Base-by-base conservation (phyloP, 1,140 invertebrate species). In the Nebria ingens region DNA sequence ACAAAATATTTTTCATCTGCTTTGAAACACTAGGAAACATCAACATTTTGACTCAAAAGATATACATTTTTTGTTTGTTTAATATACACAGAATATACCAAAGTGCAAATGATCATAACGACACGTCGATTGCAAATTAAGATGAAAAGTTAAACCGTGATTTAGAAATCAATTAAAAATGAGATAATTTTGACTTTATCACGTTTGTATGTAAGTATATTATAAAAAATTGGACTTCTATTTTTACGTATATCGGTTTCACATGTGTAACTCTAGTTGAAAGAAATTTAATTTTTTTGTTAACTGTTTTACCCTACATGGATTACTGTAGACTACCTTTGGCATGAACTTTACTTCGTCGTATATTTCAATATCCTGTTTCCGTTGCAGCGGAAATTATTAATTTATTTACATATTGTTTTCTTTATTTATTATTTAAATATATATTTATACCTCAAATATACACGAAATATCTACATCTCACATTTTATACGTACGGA, bases 291-390 rank as follows among this genome's bases (percentile, higher is more conserved):
- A 51, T 51, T 56, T 51, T 56, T 49, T 42, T n/a, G n/a, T n/a
- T n/a, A n/a, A n/a, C n/a, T n/a, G n/a, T 56, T 56, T 25, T 56
- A 56, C 62, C 62, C 64, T 66, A 68, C 64, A 68, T 66, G 64
- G 65, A 67, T 67, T 64, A 65, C 49, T 50, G 62, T 67, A 68
- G 59, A 64, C 65, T 70, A 70, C 60, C 68, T 70, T 70, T 70
- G 68, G 68, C 68, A 69, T 70, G 63, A 68, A 67, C 60, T 64
- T 62, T 62, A 62, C 59, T 58, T 56, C 65, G 66, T 70, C 68
- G 68, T 70, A 70, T 70, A 70, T 67, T 29, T 68, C 66, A 63
- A 70, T 70, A 70, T 70, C 68, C 68, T 70, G 63, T 67, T 60
- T 54, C 40, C 40, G 40, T 57, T 62, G 59, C 38, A 59, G 55